Conservation (phyloP, 2,113 vertebrate genomes). For the Tympanuchus pallidicinctus region DNA sequence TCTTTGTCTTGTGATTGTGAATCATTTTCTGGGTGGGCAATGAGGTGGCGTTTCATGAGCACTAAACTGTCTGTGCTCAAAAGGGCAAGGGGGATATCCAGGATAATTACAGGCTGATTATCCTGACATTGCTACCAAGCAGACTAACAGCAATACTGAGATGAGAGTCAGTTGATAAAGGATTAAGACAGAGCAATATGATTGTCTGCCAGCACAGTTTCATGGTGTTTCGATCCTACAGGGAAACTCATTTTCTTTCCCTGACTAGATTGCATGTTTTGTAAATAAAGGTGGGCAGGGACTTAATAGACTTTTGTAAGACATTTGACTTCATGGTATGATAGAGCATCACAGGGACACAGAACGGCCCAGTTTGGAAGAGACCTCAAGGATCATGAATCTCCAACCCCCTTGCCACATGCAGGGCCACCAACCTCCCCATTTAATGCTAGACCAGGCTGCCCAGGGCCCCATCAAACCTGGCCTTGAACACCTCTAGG, state of each 20-base stretch:
- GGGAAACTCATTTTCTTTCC: constrained; percentile 34
- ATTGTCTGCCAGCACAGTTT: constrained; percentile 1
- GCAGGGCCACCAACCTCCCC: too few relatives aligned
- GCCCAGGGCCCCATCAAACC: too few relatives aligned
- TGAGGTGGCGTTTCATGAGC: not conserved
- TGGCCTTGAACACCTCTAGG: too few relatives aligned
- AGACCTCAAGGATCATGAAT: too few relatives aligned
- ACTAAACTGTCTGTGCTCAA: constrained; percentile 1
- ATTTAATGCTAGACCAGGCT: too few relatives aligned
- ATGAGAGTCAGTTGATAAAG: constrained; percentile 9
- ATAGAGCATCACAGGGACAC: not conserved
- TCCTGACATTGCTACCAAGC: constrained; percentile 41
- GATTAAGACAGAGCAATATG: constrained; percentile 10
- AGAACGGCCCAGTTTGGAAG: too few relatives aligned
- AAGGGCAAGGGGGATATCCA: constrained; percentile 49
- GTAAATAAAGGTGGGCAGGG: constrained; percentile 7
- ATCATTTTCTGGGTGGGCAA: not conserved
- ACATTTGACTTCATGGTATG: not conserved
- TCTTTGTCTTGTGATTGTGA: not conserved
- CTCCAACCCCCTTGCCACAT: too few relatives aligned
- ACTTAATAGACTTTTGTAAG: constrained; percentile 1
- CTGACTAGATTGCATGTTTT: constrained; percentile 3
- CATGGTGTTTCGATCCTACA: not conserved
- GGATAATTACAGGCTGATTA: constrained; percentile 56
- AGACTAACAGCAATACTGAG: constrained; percentile 11